Evolutionary conservation across 2,113 vertebrate genomes (phyloP).

Genomic region (Nibea albiflora): DNA sequence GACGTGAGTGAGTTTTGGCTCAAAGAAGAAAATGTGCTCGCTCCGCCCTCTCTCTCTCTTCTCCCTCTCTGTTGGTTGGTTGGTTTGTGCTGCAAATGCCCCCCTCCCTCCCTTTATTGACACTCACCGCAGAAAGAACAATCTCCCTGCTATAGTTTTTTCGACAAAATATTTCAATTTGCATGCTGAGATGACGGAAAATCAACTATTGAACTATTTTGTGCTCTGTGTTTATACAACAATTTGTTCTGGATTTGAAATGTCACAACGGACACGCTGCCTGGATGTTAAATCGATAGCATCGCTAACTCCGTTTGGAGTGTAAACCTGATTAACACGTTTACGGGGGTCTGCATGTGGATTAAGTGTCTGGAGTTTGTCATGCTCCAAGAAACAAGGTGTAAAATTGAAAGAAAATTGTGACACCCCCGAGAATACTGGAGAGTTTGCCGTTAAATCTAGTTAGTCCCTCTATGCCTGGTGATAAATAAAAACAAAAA

Average conservation of each 20-base stretch:
- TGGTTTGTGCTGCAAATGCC: not conserved
- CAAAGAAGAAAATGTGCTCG: not conserved
- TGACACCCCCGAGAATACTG: not conserved
- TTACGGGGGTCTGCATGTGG: not conserved
- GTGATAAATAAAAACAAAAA: not conserved
- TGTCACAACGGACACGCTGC: not conserved
- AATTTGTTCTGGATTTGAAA: not conserved
- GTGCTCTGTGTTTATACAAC: too few relatives aligned
- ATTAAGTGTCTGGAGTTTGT: constrained; percentile 6
- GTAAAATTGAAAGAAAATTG: not conserved
- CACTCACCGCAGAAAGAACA: not conserved
- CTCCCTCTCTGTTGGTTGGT: not conserved
- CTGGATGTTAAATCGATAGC: not conserved
- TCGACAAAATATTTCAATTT: not conserved
- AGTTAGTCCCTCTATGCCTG: not conserved
- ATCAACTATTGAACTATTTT: not conserved
- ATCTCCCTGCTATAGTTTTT: not conserved
- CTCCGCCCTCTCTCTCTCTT: not conserved
- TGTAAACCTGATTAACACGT: not conserved
- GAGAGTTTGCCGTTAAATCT: not conserved
- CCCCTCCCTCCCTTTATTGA: too few relatives aligned
- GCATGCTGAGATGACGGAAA: not conserved
- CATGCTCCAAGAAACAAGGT: not conserved
- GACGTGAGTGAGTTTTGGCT: not conserved
- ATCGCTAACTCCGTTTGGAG: not conserved